Conservation (phyloP, 2,888 invertebrate species). For the Hypomecis punctinalis region DNA sequence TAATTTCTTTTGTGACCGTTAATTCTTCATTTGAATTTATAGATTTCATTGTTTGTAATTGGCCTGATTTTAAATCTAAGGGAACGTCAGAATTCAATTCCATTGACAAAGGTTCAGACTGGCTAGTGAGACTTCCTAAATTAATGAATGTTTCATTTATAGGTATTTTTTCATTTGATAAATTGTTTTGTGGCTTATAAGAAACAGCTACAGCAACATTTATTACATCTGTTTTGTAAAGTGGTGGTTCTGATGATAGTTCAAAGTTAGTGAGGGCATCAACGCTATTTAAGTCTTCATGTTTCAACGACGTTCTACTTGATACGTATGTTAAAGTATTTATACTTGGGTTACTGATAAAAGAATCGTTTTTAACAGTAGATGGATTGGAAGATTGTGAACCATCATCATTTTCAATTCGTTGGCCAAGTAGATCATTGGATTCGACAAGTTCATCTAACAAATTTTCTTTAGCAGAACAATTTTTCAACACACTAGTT, state of each 20-base stretch:
- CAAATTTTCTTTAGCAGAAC: constrained; percentile 58
- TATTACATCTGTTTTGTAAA: constrained; percentile 57
- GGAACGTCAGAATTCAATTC: constrained; percentile 38
- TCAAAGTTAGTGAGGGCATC: constrained; percentile 41
- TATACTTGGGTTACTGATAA: constrained; percentile 54
- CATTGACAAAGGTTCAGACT: constrained; percentile 42
- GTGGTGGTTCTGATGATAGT: constrained; percentile 35
- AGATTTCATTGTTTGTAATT: constrained; percentile 22
- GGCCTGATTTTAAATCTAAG: constrained; percentile 4
- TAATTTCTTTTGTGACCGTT: constrained; percentile 35
- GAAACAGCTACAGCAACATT: constrained; percentile 63
- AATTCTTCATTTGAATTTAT: constrained; percentile 8
- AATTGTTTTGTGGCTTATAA: constrained; percentile 42
- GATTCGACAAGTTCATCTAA: constrained; percentile 41
- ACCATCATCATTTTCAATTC: constrained; percentile 39
- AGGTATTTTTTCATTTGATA: constrained; percentile 30
- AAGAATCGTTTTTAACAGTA: constrained; percentile 44
- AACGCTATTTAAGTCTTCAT: constrained; percentile 39
- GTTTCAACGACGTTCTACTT: constrained; percentile 44
- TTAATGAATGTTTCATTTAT: constrained; percentile 38
- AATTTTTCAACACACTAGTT: constrained; percentile 55
- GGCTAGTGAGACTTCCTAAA: constrained; percentile 44
- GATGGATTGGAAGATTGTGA: constrained; percentile 46
- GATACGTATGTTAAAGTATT: constrained; percentile 53
- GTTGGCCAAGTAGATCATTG: constrained; percentile 22